A percentile compares a stretch with the other conserved stretches of the same genome.
These are phyloP conservation scores for Patella depressa DNA, from an alignment of 2,888 invertebrate genomes.

Conservation along the genomic window DNA sequence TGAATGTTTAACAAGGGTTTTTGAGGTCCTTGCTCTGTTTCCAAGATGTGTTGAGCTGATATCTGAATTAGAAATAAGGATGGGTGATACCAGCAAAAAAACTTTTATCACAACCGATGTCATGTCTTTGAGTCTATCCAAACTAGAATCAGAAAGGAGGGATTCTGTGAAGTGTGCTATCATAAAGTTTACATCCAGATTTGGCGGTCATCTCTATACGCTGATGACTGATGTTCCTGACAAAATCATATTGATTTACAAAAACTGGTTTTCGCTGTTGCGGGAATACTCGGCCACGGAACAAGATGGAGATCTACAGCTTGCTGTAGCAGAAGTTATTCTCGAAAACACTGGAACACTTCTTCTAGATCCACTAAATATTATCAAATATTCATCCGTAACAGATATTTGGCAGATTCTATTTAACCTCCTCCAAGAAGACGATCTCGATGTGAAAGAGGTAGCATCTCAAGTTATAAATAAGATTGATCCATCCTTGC, in stretches of 20 bases:
- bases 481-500: slow-evolving; percentile 2
- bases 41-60: not conserved
- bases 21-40: not conserved
- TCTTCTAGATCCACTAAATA: slow-evolving; percentile 31
- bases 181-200: not conserved
- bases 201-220: not conserved
- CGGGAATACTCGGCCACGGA: slow-evolving; percentile 37
- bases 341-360: slow-evolving; percentile 38
- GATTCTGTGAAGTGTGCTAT: not conserved
- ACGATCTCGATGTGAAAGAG: slow-evolving; percentile 60
- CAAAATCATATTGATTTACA: too few species aligned
- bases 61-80: not conserved
- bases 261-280: slow-evolving; percentile 37
- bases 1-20: slow-evolving; percentile 46
- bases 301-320: slow-evolving; percentile 44
- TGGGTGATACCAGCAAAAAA: not conserved
- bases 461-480: slow-evolving; percentile 40
- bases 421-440: slow-evolving; percentile 57
- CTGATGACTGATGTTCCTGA: slow-evolving; percentile 10
- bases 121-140: not conserved
- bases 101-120: not conserved
- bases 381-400: slow-evolving; percentile 23
- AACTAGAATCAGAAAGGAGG: not conserved
- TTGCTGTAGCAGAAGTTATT: slow-evolving; percentile 48
- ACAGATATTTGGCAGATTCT: slow-evolving; percentile 45